phyloP scores from a whole-genome alignment of 2,888 invertebrate species.

The Euzophera pinguis region DNA sequence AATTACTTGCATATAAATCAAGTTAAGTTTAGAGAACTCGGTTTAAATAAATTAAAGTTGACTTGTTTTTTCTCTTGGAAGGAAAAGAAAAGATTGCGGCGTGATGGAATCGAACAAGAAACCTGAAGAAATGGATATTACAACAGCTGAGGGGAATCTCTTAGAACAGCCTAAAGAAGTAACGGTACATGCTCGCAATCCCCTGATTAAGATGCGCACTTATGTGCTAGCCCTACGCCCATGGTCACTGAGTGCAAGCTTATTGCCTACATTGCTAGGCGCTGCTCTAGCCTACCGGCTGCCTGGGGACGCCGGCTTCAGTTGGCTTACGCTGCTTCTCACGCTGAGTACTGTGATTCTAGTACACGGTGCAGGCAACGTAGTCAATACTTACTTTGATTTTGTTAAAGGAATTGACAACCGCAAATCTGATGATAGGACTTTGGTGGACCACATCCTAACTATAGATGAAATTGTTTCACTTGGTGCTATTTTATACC shows the following conservation, averaged over 20 bases:
- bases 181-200: slow-evolving; percentile 56
- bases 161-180: slow-evolving; percentile 66
- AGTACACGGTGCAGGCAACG: slow-evolving; percentile 97
- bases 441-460: slow-evolving; percentile 95
- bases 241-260: slow-evolving; percentile 95
- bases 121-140: slow-evolving; percentile 51
- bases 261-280: slow-evolving; percentile 94
- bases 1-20: no score
- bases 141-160: slow-evolving; percentile 64
- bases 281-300: slow-evolving; percentile 93
- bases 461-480: slow-evolving; percentile 87
- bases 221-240: slow-evolving; percentile 94
- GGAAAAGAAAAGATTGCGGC: neutral
- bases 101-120: slow-evolving; percentile 43
- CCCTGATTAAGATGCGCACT: slow-evolving; percentile 92
- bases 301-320: slow-evolving; percentile 87
- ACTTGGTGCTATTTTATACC: slow-evolving; percentile 92
- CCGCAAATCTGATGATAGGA: slow-evolving; percentile 95
- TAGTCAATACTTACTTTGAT: slow-evolving; percentile 98
- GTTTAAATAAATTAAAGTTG: no score
- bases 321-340: slow-evolving; percentile 87
- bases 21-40: no score
- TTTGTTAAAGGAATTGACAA: slow-evolving; percentile 96
- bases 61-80: no score
- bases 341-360: slow-evolving; percentile 93